Conservation (phyloP, 2,797 vertebrate genomes). For the Gadopsis bispinosus region DNA sequence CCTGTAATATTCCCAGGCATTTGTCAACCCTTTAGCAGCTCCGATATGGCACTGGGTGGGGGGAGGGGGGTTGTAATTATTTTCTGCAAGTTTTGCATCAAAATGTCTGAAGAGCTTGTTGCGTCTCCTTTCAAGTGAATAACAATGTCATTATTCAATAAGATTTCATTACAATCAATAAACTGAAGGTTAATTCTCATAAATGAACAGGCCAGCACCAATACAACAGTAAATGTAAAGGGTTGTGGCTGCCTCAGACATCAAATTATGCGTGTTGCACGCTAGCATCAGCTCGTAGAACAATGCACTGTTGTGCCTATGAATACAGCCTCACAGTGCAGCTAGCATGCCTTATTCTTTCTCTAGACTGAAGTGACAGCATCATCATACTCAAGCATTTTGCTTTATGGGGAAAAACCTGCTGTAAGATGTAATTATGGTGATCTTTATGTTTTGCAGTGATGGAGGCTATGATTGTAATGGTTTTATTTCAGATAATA, state of each 20-base stretch:
- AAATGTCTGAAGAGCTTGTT: neutral
- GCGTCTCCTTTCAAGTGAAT: neutral
- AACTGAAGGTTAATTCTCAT: neutral
- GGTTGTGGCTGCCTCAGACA: too few species aligned
- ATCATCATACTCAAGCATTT: neutral
- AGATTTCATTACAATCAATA: neutral
- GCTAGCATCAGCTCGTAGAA: neutral
- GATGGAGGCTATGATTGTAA: neutral
- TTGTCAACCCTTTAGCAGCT: conserved; percentile 5
- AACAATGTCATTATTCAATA: neutral
- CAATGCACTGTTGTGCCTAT: too few species aligned
- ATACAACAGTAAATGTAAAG: neutral
- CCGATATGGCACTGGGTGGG: neutral
- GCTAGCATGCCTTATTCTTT: neutral
- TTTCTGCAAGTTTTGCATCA: neutral
- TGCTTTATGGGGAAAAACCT: neutral
- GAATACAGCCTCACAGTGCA: neutral
- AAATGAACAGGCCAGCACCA: neutral
- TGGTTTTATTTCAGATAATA: neutral
- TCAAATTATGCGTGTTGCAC: neutral
- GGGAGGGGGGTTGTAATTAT: neutral
- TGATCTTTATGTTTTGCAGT: neutral
- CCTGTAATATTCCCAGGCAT: conserved; percentile 28
- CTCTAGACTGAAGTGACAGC: neutral
- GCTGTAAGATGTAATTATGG: neutral